phyloP scores from a whole-genome alignment of 2,888 invertebrate genomes.

The Auanema freiburgensis region DNA sequence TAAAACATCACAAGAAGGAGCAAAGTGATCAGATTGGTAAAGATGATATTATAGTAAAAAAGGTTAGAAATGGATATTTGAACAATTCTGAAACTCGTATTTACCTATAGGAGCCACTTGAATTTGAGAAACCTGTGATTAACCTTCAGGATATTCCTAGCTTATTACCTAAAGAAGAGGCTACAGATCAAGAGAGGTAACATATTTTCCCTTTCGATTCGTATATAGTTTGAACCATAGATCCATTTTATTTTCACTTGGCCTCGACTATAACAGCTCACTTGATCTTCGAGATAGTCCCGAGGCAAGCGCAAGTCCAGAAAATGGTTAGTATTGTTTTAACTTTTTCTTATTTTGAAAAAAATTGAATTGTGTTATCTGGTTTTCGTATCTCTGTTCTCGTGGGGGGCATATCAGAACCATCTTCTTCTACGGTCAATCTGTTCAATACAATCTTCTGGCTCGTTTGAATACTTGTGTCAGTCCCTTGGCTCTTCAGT shows the following conservation, averaged over 20 bases:
- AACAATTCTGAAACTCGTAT: slow-evolving; percentile 27
- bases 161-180: slow-evolving; percentile 32
- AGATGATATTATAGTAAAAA: slow-evolving; percentile 64
- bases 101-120: no score
- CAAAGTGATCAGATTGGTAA: slow-evolving; percentile 61
- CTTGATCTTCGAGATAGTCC: slow-evolving; percentile 28
- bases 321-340: slow-evolving; percentile 31
- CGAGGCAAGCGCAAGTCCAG: slow-evolving; percentile 33
- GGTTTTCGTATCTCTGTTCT: no score
- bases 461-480: no score
- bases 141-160: slow-evolving; percentile 3
- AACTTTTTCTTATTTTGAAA: no score
- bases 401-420: no score
- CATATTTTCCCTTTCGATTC: neutral
- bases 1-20: slow-evolving; percentile 64
- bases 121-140: neutral
- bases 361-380: no score
- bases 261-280: slow-evolving; percentile 41
- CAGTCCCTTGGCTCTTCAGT: no score
- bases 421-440: no score
- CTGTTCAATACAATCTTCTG: no score
- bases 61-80: slow-evolving; percentile 31
- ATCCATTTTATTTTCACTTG: slow-evolving; percentile 43
- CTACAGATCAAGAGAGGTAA: slow-evolving; percentile 36
- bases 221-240: slow-evolving; percentile 19